Evolutionary conservation across 2,888 invertebrate species (phyloP).

Genomic region (Spisula solida): DNA sequence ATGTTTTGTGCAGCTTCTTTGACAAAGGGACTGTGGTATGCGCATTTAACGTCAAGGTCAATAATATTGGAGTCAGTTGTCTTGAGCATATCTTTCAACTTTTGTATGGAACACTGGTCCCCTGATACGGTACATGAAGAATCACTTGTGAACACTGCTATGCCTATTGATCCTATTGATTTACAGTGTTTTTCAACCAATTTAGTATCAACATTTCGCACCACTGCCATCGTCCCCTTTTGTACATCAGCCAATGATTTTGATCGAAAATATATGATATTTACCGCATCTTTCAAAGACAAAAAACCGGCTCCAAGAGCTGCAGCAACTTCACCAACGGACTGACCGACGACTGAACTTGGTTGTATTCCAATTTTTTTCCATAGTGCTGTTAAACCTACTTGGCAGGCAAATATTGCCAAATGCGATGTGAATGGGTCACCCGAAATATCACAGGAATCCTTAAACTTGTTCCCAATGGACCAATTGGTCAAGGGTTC

Average conservation of each 20-base stretch:
- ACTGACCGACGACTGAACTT: constrained; percentile 75
- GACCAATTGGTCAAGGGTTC: constrained; percentile 52
- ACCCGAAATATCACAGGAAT: constrained; percentile 42
- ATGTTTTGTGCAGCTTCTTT: constrained; percentile 65
- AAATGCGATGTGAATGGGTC: constrained; percentile 75
- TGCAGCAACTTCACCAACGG: constrained; percentile 80
- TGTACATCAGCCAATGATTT: constrained; percentile 61
- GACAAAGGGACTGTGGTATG: constrained; percentile 72
- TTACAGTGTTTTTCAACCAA: constrained; percentile 61
- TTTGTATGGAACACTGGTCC: constrained; percentile 49
- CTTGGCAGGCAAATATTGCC: constrained; percentile 78
- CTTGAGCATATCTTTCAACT: constrained; percentile 47
- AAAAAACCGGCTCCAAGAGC: constrained; percentile 71
- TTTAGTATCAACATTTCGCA: constrained; percentile 60
- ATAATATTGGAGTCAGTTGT: constrained; percentile 22
- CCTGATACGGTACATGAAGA: constrained; percentile 77
- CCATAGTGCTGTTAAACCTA: constrained; percentile 73
- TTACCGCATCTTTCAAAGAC: constrained; percentile 71
- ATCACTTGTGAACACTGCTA: constrained; percentile 75
- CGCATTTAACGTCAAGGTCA: constrained; percentile 67
- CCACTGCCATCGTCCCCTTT: constrained; percentile 75
- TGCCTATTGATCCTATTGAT: constrained; percentile 45
- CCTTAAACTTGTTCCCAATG: constrained; percentile 45
- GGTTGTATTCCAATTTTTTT: constrained; percentile 70
- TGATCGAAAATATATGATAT: constrained; percentile 75